Evolutionary conservation across 2,888 invertebrate species (phyloP), one percentile per base, ranked within the genome.

Genomic region (Cantharis nigra): DNA sequence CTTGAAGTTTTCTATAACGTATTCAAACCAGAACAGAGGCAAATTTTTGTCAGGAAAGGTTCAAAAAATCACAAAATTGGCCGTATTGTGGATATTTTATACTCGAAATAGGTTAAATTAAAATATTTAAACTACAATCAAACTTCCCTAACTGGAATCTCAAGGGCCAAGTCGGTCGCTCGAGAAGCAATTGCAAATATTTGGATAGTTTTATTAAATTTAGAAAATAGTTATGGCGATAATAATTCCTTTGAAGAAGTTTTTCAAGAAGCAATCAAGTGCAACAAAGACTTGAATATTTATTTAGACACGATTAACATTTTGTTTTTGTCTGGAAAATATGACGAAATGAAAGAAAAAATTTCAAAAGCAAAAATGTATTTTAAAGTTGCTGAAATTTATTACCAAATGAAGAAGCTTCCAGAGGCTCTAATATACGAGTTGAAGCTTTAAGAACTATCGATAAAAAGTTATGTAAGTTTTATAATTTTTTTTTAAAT

Each of bases 151-250:
- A 16, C 16, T 16, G 1, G 16, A 16, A 16, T 16, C 16, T 16
- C 16, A 16, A 16, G 16, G 85, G 98, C 98, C 0, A 92, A 97
- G 79, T 91, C 92, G 0, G 92, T 98, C 2, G 97, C 94, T 0
- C 92, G 93, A 79, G 92, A 93, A 83, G 98, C 98, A 0, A 88
- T 99, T 2, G 92, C 92, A 83, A 98, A 98, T 87, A 91, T 99
- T 49, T 98, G 98, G 97, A 92, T 95, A 69, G 97, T 97, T 0
- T 90, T 95, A 83, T 88, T 99, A 79, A 97, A 97, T 90, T 89
- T 98, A 76, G 99, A 99, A 88, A 94, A 96, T 81, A 90, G 93
- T 79, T 97, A 96, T 87, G 98, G 98, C 1, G 94, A 93, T 1
- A 91, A 92, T 89, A 96, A 96, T 82, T 91, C 92, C 0, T 92